Conservation (phyloP, 2,113 vertebrate genomes). For the Panthera leo region DNA sequence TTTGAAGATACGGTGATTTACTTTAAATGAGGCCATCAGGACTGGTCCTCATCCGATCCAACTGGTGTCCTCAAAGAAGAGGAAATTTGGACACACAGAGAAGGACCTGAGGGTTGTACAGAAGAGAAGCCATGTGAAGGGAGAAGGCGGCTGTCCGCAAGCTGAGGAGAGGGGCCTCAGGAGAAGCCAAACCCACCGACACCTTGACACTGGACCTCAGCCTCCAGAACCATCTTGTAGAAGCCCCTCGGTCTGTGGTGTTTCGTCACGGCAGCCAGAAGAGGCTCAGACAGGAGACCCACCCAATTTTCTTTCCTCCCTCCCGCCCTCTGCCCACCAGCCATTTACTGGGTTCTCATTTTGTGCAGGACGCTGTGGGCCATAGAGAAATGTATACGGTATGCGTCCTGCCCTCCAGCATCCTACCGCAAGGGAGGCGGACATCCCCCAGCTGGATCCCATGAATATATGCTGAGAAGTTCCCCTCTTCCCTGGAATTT, state of each 20-base stretch:
- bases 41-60: no score
- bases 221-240: no score
- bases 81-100: not conserved
- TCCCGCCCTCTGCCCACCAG: not conserved
- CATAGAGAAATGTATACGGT: not conserved
- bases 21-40: not conserved
- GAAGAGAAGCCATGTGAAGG: not conserved
- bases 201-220: no score
- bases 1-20: not conserved
- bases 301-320: not conserved
- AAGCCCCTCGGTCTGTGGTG: no score
- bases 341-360: not conserved
- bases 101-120: not conserved
- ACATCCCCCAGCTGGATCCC: not conserved
- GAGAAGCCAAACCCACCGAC: no score
- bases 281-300: not conserved
- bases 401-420: accelerated
- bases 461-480: not conserved
- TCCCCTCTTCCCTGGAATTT: not conserved
- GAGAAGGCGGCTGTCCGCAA: no score
- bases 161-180: no score
- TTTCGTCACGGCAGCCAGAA: not conserved
- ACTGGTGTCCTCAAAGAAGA: not conserved
- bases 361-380: not conserved
- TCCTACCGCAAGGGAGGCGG: not conserved